Evolutionary conservation across 2,888 invertebrate genomes (phyloP), one percentile per base, ranked within the genome.

Genomic region (Harpalus rufipes): DNA sequence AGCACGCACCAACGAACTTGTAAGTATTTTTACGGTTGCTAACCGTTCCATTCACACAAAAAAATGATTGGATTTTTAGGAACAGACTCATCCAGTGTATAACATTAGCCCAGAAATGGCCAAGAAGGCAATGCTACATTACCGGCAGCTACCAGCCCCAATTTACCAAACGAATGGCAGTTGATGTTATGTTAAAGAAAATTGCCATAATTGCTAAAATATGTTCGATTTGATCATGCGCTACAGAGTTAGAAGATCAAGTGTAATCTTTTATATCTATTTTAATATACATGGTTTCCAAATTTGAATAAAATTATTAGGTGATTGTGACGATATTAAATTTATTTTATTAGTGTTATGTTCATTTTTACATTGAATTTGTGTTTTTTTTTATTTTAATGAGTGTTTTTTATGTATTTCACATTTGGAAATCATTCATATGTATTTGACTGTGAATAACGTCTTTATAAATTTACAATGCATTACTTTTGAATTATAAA

Each of bases 61-160:
- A 32, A 32, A 4, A 32, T 32, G 32, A 32, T 32, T 32, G 32
- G 1, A 21, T 58, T 39, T 51, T 81, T 89, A 93, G 93, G 90
- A 93, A 88, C 93, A 94, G 86, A 94, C 96, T 59, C 97, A 97
- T 92, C 97, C 97, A 0, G 91, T 97, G 58, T 97, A 96, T 90
- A 97, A 97, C 90, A 93, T 97, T 86, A 94, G 95, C 87, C 94
- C 96, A 58, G 94, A 95, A 84, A 91, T 93, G 76, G 93, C 94
- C 1, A 89, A 92, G 85, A 91, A 91, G 87, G 92, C 93, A 5
- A 87, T 92, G 86, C 87, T 91, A 18, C 91, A 92, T 89, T 94
- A 92, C 87, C 89, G 88, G 80, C 88, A 88, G 80, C 87, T 89
- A 58, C 76, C 85, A 44, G 58, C 68, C n/a, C 85, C 86, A 51